Base-by-base conservation (phyloP, 1,140 invertebrate genomes). In the Phymastichus coffea region DNA sequence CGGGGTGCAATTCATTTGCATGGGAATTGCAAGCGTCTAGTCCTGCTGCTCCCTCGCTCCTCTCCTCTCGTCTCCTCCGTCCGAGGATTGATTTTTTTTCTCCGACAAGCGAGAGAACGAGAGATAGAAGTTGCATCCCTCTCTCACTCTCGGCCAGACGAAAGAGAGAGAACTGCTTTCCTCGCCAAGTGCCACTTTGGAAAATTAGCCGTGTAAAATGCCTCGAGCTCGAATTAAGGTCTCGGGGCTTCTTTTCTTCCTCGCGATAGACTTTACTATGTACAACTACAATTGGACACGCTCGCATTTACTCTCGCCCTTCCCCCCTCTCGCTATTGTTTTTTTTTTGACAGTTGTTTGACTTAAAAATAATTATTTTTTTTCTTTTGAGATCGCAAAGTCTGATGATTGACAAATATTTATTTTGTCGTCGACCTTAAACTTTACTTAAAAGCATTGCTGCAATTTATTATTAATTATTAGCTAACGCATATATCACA, bases 1-100 rank as follows among this genome's bases (percentile, higher is more conserved):
- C 65, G 56, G 72, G 58, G 69, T 76, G 71, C 71, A 73, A 78
- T 79, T 79, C 71, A 71, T 61, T 78, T 77, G 74, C 75, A 79
- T 77, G 76, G 77, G 72, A 78, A 79, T 78, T 76, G 74, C 72
- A 74, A 66, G 63, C 64, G 65, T 62, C 63, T 56, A 41, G 25
- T 26, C 28, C 35, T 17, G 8, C 53, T 14, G 10, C 15, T 22
- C 22, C 54, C 20, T 15, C 48, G 12, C 43, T 17, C 15, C 20
- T 37, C 25, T 47, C 33, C 17, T 35, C 2, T 19, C 22, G 15
- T 52, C 49, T 38, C 35, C 14, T 15, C 35, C 15, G n/a, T 25
- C 56, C 33, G 52, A 59, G 43, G 66, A 77, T 79, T 77, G 75
- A 79, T 77, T 79, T 79, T 78, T 75, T 65, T n/a, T n/a, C n/a